Evolutionary conservation across 2,797 vertebrate species (phyloP).

Genomic region (Acrossocheilus fasciatus): DNA sequence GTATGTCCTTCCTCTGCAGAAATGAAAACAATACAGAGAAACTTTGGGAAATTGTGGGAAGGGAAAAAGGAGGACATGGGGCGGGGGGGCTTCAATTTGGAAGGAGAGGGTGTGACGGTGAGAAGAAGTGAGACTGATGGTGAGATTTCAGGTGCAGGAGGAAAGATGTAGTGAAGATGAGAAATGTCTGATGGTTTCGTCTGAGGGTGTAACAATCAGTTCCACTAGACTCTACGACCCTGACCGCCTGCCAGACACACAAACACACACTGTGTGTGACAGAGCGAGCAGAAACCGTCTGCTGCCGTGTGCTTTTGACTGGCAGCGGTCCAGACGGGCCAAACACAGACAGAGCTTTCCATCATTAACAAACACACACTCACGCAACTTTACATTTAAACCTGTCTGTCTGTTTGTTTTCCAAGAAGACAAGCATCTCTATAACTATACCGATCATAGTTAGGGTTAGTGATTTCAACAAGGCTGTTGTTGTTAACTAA

Average conservation of each 20-base stretch:
- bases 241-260: conserved; percentile 43
- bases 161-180: conserved; percentile 45
- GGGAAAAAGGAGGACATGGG: not conserved
- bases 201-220: conserved; percentile 48
- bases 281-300: conserved; percentile 30
- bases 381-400: not conserved
- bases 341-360: conserved; percentile 10
- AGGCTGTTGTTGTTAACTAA: not conserved
- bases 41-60: conserved; percentile 1
- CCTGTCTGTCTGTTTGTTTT: not conserved
- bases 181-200: conserved; percentile 31
- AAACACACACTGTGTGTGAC: conserved; percentile 45
- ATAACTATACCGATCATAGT: not conserved
- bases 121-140: conserved; percentile 46
- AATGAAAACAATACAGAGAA: not conserved
- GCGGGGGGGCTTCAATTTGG: not conserved
- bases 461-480: not conserved
- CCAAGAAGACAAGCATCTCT: not conserved
- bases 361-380: conserved; percentile 13
- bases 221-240: conserved; percentile 59
- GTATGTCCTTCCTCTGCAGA: not conserved
- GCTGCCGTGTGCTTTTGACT: conserved; percentile 7
- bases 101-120: conserved; percentile 15
- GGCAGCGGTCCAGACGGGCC: conserved; percentile 22
- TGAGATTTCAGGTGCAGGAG: conserved; percentile 44